phyloP scores from a whole-genome alignment of 2,113 vertebrate genomes.

The Mastomys coucha region DNA sequence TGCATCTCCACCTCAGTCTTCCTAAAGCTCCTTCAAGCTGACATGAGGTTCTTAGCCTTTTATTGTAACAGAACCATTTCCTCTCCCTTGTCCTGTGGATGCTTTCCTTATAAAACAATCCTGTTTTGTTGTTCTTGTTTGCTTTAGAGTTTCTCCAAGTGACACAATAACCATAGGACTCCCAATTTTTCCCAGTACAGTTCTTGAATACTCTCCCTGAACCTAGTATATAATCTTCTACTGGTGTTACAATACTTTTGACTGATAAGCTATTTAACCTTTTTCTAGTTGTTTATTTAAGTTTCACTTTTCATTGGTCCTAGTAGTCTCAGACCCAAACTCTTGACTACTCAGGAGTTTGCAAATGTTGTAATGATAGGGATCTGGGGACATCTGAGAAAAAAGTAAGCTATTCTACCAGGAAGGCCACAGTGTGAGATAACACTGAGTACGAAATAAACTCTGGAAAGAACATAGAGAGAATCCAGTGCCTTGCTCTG shows the following conservation, averaged over 20 bases:
- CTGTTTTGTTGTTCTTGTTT: slow-evolving; percentile 14
- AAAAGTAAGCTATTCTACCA: slow-evolving; percentile 61
- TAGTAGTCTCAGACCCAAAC: slow-evolving; percentile 30
- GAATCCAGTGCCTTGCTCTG: background rate
- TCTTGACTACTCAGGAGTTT: no score
- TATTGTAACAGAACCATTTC: background rate
- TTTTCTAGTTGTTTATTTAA: slow-evolving; percentile 73
- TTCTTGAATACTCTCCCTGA: slow-evolving; percentile 63
- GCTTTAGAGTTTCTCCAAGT: slow-evolving; percentile 4
- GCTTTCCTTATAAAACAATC: slow-evolving; percentile 40
- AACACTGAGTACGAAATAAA: slow-evolving; percentile 38
- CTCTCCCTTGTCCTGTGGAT: background rate
- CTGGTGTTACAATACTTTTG: slow-evolving; percentile 34
- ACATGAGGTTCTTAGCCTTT: background rate
- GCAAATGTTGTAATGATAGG: slow-evolving; percentile 73
- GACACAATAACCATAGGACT: background rate
- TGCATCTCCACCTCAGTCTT: slow-evolving; percentile 2
- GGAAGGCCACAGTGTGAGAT: slow-evolving; percentile 23
- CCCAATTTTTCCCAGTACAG: slow-evolving; percentile 11
- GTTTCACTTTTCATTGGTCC: slow-evolving; percentile 69
- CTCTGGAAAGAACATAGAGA: slow-evolving; percentile 31
- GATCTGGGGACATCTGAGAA: slow-evolving; percentile 45
- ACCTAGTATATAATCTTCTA: slow-evolving; percentile 64
- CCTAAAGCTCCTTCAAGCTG: slow-evolving; percentile 43
- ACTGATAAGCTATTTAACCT: slow-evolving; percentile 68